Base-by-base conservation (phyloP, 2,888 invertebrate species). In the Asteroscopus sphinx region DNA sequence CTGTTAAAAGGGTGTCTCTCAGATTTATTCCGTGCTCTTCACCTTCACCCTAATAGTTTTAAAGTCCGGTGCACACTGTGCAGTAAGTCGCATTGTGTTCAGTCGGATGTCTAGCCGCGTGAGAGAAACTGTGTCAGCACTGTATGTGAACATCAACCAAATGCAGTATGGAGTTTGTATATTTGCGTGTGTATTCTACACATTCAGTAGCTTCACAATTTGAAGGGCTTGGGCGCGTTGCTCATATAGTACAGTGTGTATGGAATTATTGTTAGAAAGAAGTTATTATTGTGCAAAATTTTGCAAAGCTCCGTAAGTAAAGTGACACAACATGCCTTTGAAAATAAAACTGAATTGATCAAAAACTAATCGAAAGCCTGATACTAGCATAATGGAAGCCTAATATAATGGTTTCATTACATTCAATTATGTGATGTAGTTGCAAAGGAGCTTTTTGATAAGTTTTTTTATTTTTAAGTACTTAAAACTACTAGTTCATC, bases 1-100 rank as follows among this genome's bases (percentile, higher is more conserved):
- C 41, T 54, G 59, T 57, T 68, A 57, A 57, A 65, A 72, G 68
- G 73, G 59, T 68, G 45, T 49, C 46, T 48, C 21, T 56, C 28
- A 12, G 57, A 69, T 52, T 61, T 55, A 63, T 68, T 62, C 47
- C 60, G 25, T 2, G 40, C 65, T 42, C 16, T 69, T 57, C 32
- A 62, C 58, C 56, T 69, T 52, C 28, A 17, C 44, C 36, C 28
- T 62, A 61, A 54, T 59, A 56, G 62, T 41, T 52, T n/a, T 40
- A 32, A 44, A 60, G 54, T 58, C 54, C 55, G 8, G 32, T 58
- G 52, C 45, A 45, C 48, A 61, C 37, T 21, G 12, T 32, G 53
- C 26, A 47, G 53, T 45, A 49, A 66, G 30, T 51, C 33, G 30
- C 40, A 41, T 52, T 53, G 47, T 66, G 40, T 49, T 46, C 42